A percentile compares a stretch with the other conserved stretches of the same genome.
These are phyloP conservation scores for Cygnus olor DNA, from an alignment of 2,797 vertebrate genomes.

Conservation along the genomic window DNA sequence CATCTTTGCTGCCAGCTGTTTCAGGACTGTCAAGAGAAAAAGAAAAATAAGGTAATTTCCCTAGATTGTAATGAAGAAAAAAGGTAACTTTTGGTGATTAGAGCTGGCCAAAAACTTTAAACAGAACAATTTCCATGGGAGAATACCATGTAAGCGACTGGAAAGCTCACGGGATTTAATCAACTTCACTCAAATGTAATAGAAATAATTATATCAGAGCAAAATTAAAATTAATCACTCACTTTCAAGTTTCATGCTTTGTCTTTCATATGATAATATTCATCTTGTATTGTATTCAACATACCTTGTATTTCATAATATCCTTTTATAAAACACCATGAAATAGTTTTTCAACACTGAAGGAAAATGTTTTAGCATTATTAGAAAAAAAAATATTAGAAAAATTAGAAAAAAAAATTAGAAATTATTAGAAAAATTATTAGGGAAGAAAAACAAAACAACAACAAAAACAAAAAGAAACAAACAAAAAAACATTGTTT, in stretches of 20 bases:
- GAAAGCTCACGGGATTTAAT: neutral
- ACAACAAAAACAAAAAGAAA: too few relatives aligned
- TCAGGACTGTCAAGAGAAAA: slow-evolving; percentile 10
- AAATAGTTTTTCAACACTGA: neutral
- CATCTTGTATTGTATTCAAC: neutral
- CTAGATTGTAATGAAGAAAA: neutral
- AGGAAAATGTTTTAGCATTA: neutral
- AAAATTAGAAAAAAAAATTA: too few relatives aligned
- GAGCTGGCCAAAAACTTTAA: slow-evolving; percentile 15
- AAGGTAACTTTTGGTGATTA: slow-evolving; percentile 7
- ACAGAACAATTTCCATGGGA: neutral
- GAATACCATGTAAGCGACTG: neutral
- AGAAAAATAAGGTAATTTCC: slow-evolving; percentile 49
- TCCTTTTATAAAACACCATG: neutral
- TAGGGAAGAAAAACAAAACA: neutral
- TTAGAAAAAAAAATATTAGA: neutral
- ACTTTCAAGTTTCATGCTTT: neutral
- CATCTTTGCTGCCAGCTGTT: slow-evolving; percentile 43
- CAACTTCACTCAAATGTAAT: neutral
- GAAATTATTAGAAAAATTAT: too few relatives aligned
- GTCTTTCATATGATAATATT: neutral
- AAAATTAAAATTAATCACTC: neutral
- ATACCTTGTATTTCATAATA: neutral
- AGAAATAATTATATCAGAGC: slow-evolving; percentile 19
- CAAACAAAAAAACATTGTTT: neutral